Evolutionary conservation across 2,888 invertebrate genomes (phyloP), one percentile per base, ranked within the genome.

Genomic region (Zaprionus bogoriensis): DNA sequence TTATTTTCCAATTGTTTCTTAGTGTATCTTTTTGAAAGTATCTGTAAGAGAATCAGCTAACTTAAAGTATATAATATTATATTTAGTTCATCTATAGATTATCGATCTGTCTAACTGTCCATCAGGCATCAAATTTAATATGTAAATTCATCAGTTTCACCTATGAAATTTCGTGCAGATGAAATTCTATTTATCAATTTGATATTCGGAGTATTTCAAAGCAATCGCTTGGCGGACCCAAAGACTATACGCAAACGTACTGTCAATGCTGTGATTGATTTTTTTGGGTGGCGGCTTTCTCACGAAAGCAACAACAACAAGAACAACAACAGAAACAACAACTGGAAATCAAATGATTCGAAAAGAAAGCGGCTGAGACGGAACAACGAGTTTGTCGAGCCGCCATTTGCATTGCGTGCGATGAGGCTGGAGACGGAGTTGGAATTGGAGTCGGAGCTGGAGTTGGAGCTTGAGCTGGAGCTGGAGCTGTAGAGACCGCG

Each of bases 351-450:
- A 10, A 48, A 41, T 47, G 20, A 52, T 60, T 36, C 28, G 39
- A 57, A 66, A 60, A 42, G 51, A 62, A 60, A 74, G 57, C 51
- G 50, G 12, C 39, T 19, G 36, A 38, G 23, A 9, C 32, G 9
- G n/a, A 32, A 46, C 55, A 66, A 72, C 60, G 58, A 44, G 51
- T 67, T 67, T 70, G 57, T 45, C 46, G 48, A 52, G 42, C 30
- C 20, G 25, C 28, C 55, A 60, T 54, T 67, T 67, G 51, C 28
- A 44, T 67, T 63, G 63, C 48, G 36, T 68, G 48, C 10, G 39
- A 22, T 27, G 51, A 46, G 36, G 27, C 3, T 20, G 42, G 14
- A 42, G 30, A 4, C 1, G n/a, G 42, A 42, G 14, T 10, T 4
- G 20, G n/a, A 42, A 25, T 0, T 9, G 36, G 4, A 12, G 22